Evolutionary conservation across 2,113 vertebrate genomes (phyloP), one percentile per base, ranked within the genome.

Genomic region (Leucoraja erinaceus): DNA sequence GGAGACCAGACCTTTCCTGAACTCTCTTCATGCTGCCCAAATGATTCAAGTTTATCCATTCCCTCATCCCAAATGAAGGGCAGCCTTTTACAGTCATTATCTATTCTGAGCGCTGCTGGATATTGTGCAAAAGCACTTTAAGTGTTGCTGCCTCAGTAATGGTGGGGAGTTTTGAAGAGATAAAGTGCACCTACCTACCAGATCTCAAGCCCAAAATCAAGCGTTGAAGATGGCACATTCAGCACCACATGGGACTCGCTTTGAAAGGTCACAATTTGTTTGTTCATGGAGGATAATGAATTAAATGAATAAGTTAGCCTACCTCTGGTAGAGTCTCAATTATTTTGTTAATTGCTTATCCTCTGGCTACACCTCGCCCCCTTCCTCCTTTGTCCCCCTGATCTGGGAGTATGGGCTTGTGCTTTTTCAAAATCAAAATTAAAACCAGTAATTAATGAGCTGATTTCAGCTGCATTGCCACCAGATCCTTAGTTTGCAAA

Each of bases 321-420:
- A 31, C 28, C 59, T 88, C 83, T 86, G 83, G 83, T 63, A 63
- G 59, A 28, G 59, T 63, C 56, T 63, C 12, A 81, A 47, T 66
- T 88, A 14, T 86, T 84, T 63, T 63, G 59, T 88, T 66, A 31
- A 16, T n/a, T 63, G 63, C n/a, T 61, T 86, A 63, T 88, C 28
- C 83, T 31, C 28, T 28, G 31, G 83, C 11, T n/a, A 88, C 63
- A 2, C 63, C 28, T 63, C 63, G 83, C 83, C 83, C 83, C n/a
- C 28, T 88, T 88, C 83, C 83, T 88, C 83, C 83, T 88, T 88
- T 88, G 83, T 88, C 83, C 83, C 14, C 83, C 83, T 63, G n/a
- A 63, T 88, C 83, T 88, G 83, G 83, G 83, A 88, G 83, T 88
- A 88, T 88, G 83, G 83, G 59, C 83, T 86, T 86, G 83, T 88